Base-by-base conservation (phyloP, 2,888 invertebrate species). In the Drosophila neonasuta region DNA sequence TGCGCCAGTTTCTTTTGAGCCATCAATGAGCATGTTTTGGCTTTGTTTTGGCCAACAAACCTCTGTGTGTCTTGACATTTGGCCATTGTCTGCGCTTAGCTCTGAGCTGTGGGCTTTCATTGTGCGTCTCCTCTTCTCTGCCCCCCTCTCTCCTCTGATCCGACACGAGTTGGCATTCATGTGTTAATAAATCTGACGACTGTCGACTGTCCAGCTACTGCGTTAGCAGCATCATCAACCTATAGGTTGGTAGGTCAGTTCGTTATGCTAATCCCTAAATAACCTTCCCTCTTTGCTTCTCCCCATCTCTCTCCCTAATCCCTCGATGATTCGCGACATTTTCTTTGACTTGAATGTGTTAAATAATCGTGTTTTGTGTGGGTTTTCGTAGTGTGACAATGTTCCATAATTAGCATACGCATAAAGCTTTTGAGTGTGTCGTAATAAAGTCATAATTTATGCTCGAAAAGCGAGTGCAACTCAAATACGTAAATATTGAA, bases 1-100 rank as follows among this genome's bases (percentile, higher is more conserved):
- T 76, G 81, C 81, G 76, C 79, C 79, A 71, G 80, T 76, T 76
- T 75, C 77, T 71, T 77, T 74, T 44, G 39, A 29, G 50, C 52
- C 62, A 74, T 71, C 66, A 71, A 75, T 67, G 68, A 59, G 46
- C 36, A 59, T 71, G 68, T 60, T 68, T 68, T 72, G 68, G 41
- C 60, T 74, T 60, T 73, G 70, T 71, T 71, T 71, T 71, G 69
- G 46, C 75, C 62, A 73, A 64, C 20, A 54, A 54, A 36, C 24
- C 29, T 45, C 30, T 48, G 56, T 41, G 39, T 45, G 34, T 48
- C 60, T 61, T 77, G 77, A 74, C 70, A 67, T 59, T 73, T 52
- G 67, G 44, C 62, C 64, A 74, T 74, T 74, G 77, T 77, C 58
- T 70, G 51, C 51, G 74, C 63, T 34, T 45, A 58, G 29, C 61